Base-by-base conservation (phyloP, 1,140 invertebrate species). In the Sminthurides bifidus region DNA sequence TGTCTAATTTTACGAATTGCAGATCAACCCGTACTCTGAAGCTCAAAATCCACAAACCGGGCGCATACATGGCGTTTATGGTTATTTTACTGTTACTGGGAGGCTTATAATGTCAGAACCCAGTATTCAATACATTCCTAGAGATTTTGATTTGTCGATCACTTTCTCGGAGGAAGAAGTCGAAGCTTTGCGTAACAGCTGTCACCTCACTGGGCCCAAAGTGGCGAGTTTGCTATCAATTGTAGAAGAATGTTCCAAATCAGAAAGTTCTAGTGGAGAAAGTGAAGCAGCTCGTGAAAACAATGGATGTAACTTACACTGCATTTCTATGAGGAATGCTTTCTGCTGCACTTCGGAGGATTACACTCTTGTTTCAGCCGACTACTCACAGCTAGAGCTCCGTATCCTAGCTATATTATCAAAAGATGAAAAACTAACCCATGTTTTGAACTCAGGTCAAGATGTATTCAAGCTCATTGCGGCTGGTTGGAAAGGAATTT, bases 321-420 rank as follows among this genome's bases (percentile, higher is more conserved):
- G 17, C 5, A 54, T 63, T 4, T 64, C 50, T 15, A 67, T 82
- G 60, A 74, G 85, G 48, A 77, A 75, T 58, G 79, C 51, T 3
- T 45, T 56, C 21, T 35, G 60, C 2, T 37, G 43, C 24, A 19
- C 44, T 21, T 57, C 57, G 0, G 15, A 41, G 65, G 77, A 73
- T 50, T 70, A 69, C 30, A 55, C 74, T 15, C 72, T 97, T 17
- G 67, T 98, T 15, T 85, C 92, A 12, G 92, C 90, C 0, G 94
- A 98, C 73, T 98, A 93, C 72, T 92, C 87, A 67, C 94, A 98
- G 71, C 71, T 98, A 45, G 95, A 98, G 73, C 77, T 98, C 66
- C 76, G 94, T 61, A 81, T 98, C 56, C 75, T 98, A 59, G 87
- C 93, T 19, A 90, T 97, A 71, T 79, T 94, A 58, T 89, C 87